Evolutionary conservation across 1,140 invertebrate species (phyloP), one percentile per base, ranked within the genome.

Genomic region (Campoletis sonorensis): DNA sequence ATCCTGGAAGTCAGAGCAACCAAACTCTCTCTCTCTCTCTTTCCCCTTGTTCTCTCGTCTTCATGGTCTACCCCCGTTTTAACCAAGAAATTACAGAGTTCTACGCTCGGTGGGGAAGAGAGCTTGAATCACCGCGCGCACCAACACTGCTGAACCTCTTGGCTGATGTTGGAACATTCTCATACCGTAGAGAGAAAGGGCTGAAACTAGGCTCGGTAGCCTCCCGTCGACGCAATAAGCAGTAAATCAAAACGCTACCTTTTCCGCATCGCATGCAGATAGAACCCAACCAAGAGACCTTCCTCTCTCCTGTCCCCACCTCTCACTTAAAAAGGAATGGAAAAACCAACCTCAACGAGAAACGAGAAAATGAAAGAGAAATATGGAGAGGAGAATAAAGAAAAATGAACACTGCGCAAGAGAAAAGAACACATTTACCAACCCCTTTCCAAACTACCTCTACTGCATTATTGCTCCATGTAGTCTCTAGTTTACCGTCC

Each of bases 181-280:
- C 23, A 54, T 27, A 26, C 1, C 2, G 61, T 13, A 26, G 23
- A 64, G 23, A 79, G 76, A 81, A 80, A 85, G 80, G 80, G 79
- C 27, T 21, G 70, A 67, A 45, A 61, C 76, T 79, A 71, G 58
- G 72, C 72, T 76, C 61, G 40, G 71, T 45, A 26, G 4, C 15
- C 58, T 82, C 83, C 86, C 86, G 83, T 83, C 72, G 86, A 84
- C 80, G 87, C 87, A 88, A 89, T 88, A 88, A 89, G 87, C 88
- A 83, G 86, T 90, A 89, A 90, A 89, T 87, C 85, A 88, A 85
- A 88, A 87, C 81, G 84, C 84, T 82, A 81, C 84, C 84, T 84
- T 80, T 84, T 84, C 72, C 72, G 72, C 76, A 84, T 86, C 85
- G 86, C 85, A 87, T 86, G 87, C 85, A 85, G 84, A 88, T 88